Percentiles rank a stretch among this genome's conserved stretches.
Conservation (phyloP, 2,888 invertebrate genomes). For the Limnephilus lunatus region DNA sequence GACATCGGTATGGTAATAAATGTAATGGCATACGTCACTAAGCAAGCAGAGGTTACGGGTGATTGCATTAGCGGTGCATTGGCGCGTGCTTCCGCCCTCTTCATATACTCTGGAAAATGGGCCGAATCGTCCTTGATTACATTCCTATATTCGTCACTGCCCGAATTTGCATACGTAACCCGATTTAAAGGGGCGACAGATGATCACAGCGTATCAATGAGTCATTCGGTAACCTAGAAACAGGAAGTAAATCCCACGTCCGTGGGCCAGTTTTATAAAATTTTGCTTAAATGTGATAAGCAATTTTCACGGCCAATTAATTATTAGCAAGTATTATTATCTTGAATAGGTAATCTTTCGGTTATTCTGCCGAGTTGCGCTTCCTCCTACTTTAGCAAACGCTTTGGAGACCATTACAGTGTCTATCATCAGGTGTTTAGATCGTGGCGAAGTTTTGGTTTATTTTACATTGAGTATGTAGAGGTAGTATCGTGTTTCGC, state of each 20-base stretch:
- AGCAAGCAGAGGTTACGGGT: neutral
- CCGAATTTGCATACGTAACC: neutral
- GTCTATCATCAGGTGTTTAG: too few species aligned
- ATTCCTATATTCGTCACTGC: neutral
- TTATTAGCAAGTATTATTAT: too few species aligned
- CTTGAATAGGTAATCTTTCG: too few species aligned
- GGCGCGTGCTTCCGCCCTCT: slow-evolving; percentile 21
- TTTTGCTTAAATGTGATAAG: too few species aligned
- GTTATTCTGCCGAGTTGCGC: too few species aligned
- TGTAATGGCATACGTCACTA: neutral
- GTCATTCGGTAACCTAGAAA: neutral
- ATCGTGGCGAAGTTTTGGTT: too few species aligned
- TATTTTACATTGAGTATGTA: too few species aligned
- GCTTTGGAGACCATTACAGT: too few species aligned
- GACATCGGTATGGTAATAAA: neutral
- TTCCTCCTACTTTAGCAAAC: too few species aligned
- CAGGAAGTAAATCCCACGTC: neutral
- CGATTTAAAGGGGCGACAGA: neutral
- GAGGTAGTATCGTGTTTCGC: too few species aligned
- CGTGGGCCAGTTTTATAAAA: too few species aligned
- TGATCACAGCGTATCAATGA: neutral
- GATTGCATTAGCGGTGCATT: slow-evolving; percentile 6
- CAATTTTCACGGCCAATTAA: too few species aligned
- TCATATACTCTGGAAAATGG: neutral
- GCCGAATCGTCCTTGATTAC: slow-evolving; percentile 21